Percentiles rank a stretch among this genome's conserved stretches.
phyloP scores from a whole-genome alignment of 2,113 vertebrate species.

The Manacus vitellinus region DNA sequence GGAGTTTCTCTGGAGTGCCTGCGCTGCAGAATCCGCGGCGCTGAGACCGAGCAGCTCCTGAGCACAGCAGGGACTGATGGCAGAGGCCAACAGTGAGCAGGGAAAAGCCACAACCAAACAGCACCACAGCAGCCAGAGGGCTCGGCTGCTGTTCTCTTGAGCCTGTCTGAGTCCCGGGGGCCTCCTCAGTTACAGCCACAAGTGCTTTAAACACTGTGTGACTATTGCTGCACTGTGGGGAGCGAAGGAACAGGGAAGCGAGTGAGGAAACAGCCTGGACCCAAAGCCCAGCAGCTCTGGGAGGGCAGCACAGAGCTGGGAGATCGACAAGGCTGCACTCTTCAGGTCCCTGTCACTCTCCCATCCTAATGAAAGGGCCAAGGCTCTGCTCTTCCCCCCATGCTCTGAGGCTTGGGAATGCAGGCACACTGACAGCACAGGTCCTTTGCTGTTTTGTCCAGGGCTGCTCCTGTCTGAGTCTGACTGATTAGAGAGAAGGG shows the following conservation, averaged over 20 bases:
- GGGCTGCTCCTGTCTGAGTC: background rate
- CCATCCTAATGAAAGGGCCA: background rate
- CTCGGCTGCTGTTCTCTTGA: background rate
- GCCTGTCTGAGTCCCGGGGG: background rate
- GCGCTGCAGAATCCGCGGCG: background rate
- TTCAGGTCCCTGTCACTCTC: fast-evolving
- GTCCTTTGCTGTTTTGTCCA: fast-evolving
- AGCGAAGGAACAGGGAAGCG: background rate
- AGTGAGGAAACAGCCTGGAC: background rate
- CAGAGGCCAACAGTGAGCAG: background rate
- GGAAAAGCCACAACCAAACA: background rate
- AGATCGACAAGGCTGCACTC: background rate
- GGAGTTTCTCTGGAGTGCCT: background rate
- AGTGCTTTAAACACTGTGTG: background rate
- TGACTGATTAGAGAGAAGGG: background rate
- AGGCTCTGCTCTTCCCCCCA: fast-evolving
- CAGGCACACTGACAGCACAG: background rate
- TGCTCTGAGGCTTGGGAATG: background rate
- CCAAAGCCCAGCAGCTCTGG: background rate
- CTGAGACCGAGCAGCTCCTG: background rate
- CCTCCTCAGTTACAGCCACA: background rate
- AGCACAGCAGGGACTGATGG: background rate
- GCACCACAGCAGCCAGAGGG: background rate
- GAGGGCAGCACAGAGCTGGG: background rate
- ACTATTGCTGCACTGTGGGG: background rate